A percentile compares a stretch with the other conserved stretches of the same genome.
These are phyloP conservation scores for Calosoma granatense DNA, from an alignment of 1,140 invertebrate genomes.

Conservation along the genomic window DNA sequence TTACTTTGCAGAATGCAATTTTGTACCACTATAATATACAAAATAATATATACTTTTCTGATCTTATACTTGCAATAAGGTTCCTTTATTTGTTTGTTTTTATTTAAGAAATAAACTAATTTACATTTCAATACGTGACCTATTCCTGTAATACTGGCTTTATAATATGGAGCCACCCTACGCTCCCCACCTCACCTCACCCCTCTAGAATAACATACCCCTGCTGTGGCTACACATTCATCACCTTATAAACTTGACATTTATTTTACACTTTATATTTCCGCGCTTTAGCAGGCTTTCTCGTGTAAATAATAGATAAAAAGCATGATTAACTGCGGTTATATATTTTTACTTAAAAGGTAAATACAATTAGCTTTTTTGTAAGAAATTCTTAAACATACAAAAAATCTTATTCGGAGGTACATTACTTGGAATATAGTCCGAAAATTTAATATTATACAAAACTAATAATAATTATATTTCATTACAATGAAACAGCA, in stretches of 20 bases:
- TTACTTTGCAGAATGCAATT: no score
- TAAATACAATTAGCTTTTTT: background rate
- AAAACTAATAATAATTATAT: background rate
- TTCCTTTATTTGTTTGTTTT: background rate
- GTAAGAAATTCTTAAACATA: background rate
- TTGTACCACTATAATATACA: no score
- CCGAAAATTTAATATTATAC: no score
- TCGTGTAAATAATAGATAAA: background rate
- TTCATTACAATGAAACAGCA: background rate
- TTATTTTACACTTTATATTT: background rate
- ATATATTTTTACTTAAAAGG: background rate
- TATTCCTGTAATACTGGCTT: background rate
- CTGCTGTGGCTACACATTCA: background rate
- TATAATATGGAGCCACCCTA: no score
- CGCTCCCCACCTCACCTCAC: background rate
- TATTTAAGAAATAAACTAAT: background rate
- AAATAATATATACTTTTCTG: background rate
- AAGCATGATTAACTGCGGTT: background rate
- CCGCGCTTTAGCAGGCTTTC: background rate
- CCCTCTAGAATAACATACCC: background rate
- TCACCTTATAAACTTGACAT: background rate
- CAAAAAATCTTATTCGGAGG: background rate
- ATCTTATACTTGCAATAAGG: no score
- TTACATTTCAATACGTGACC: background rate
- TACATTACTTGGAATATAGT: no score